phyloP scores from a whole-genome alignment of 1,140 invertebrate species.

The Ceratitis capitata region DNA sequence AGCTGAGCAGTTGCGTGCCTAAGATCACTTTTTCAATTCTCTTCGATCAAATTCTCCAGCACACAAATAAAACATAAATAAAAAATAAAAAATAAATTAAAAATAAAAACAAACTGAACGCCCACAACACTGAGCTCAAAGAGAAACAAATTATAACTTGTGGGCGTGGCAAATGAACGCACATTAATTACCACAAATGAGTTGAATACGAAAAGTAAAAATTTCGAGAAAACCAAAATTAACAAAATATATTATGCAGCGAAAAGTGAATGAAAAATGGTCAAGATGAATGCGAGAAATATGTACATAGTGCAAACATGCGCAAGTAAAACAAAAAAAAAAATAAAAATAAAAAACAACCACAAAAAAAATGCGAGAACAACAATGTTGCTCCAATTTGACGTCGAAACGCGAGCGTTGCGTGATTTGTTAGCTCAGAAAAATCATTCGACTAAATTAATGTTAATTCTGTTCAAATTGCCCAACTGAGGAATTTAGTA shows the following conservation, averaged over 20 bases:
- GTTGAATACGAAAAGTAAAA: constrained; percentile 1
- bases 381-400: not conserved
- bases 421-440: constrained; percentile 2
- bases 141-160: constrained; percentile 4
- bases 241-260: not conserved
- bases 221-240: constrained; percentile 1
- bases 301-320: not conserved
- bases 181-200: constrained; percentile 17
- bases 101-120: not conserved
- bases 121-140: not conserved
- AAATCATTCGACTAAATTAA: constrained; percentile 16
- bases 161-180: constrained; percentile 33
- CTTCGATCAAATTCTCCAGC: not conserved
- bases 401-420: not conserved
- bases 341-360: not conserved
- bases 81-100: too few relatives aligned
- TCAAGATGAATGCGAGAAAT: not conserved
- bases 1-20: not conserved
- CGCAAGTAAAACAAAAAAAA: not conserved
- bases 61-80: too few relatives aligned
- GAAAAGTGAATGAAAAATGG: not conserved
- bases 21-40: not conserved
- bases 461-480: constrained; percentile 37
- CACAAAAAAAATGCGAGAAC: not conserved
- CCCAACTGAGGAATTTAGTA: not conserved